phyloP scores from a whole-genome alignment of 2,888 invertebrate species.

The Amphipoea oculea region DNA sequence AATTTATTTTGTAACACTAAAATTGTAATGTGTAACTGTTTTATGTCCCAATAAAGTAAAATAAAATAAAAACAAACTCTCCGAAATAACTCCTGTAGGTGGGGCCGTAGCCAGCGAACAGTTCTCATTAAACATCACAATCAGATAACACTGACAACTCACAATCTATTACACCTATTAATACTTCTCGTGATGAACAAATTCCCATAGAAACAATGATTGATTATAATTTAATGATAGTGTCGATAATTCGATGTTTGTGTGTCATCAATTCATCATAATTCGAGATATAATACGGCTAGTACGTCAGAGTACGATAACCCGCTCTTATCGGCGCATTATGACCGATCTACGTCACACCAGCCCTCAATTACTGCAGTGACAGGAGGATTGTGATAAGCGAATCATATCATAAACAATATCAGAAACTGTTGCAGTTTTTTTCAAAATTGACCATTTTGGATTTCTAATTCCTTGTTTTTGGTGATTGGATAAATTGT shows the following conservation, averaged over 20 bases:
- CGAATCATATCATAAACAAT: conserved; percentile 55
- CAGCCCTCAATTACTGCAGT: conserved; percentile 61
- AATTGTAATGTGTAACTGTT: too few species aligned
- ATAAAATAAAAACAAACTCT: neutral
- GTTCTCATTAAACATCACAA: conserved; percentile 13
- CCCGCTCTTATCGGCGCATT: conserved; percentile 67
- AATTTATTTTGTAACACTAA: too few species aligned
- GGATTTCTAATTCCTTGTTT: neutral
- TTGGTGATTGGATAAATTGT: neutral
- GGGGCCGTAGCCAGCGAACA: neutral
- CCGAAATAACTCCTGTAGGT: conserved; percentile 18
- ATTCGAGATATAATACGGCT: conserved; percentile 46
- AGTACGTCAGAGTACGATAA: conserved; percentile 70
- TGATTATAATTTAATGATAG: conserved; percentile 52
- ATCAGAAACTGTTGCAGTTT: conserved; percentile 39
- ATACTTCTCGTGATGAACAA: conserved; percentile 28
- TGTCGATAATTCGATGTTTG: conserved; percentile 53
- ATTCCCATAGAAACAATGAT: conserved; percentile 63
- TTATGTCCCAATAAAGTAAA: too few species aligned
- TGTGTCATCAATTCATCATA: conserved; percentile 63
- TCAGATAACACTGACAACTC: conserved; percentile 32
- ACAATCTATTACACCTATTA: conserved; percentile 34
- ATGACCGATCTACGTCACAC: conserved; percentile 67
- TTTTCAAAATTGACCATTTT: conserved; percentile 19
- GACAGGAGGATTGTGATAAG: conserved; percentile 65